Percentiles rank a stretch among this genome's conserved stretches.
Evolutionary conservation across 2,888 invertebrate species (phyloP).

Genomic region (Sinotaia quadrata): DNA sequence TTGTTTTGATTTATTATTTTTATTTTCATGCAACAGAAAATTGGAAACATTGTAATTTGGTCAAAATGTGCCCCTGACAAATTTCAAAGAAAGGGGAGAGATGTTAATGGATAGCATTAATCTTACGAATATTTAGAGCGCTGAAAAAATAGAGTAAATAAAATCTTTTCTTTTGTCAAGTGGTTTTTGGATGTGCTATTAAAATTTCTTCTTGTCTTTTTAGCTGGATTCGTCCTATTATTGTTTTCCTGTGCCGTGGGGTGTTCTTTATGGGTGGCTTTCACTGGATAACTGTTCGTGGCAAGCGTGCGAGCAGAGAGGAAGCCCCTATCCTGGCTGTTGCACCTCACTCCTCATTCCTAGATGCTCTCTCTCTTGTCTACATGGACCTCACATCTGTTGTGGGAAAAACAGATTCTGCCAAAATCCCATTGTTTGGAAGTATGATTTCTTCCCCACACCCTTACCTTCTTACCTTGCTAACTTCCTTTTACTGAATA

Average conservation of each 20-base stretch:
- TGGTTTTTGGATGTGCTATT: neutral
- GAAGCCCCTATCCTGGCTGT: slow-evolving; percentile 89
- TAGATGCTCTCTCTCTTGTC: slow-evolving; percentile 85
- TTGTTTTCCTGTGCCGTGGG: slow-evolving; percentile 51
- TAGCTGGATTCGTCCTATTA: slow-evolving; percentile 19
- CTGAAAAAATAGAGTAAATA: too few relatives aligned
- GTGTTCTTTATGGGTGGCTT: slow-evolving; percentile 87
- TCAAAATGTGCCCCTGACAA: too few relatives aligned
- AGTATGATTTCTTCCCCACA: slow-evolving; percentile 85
- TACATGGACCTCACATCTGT: slow-evolving; percentile 87
- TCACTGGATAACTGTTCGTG: slow-evolving; percentile 84
- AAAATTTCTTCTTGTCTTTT: neutral
- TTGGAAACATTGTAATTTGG: too few relatives aligned
- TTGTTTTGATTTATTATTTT: too few relatives aligned
- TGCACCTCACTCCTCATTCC: slow-evolving; percentile 93
- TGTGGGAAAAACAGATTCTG: slow-evolving; percentile 90
- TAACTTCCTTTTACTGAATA: too few relatives aligned
- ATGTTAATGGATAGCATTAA: too few relatives aligned
- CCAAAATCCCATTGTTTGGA: slow-evolving; percentile 89
- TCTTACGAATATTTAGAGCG: too few relatives aligned
- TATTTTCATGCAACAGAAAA: too few relatives aligned
- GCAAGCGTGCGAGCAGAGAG: slow-evolving; percentile 81
- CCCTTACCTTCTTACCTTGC: too few relatives aligned
- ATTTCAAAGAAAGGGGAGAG: too few relatives aligned
- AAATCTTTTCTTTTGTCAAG: too few relatives aligned